Base-by-base conservation (phyloP, 2,888 invertebrate species). In the Penaeus monodon region DNA sequence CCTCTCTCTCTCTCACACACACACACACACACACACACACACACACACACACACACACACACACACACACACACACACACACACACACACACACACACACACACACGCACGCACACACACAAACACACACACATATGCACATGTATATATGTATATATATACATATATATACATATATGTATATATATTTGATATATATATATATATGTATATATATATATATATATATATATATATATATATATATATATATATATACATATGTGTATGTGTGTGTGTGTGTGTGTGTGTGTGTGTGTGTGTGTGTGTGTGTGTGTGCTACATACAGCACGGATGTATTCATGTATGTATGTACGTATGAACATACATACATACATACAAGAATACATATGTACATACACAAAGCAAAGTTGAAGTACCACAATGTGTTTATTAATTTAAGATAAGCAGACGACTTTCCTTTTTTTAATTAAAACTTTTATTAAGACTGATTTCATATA, bases 231-330 rank as follows among this genome's bases (percentile, higher is more conserved):
- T 29, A 27, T 29, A 68, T 29, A 27, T 44, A 79, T 79, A 63
- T 79, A 63, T 79, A 79, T 79, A 79, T 79, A 79, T 79, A 79
- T 79, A 44, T 79, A 79, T 79, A 49, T 79, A 79, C 63, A 49
- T 79, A 79, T 79, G 63, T 79, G 63, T 79, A 79, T 79, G 63
- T 79, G 63, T 79, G 63, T 79, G 27, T 73, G 27, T 8, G 27
- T n/a, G 20, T 73, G 20, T 73, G 20, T 73, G 22, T 73, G 22
- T 73, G 27, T 73, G 22, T 73, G 22, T n/a, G 22, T 73, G 22
- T 73, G 38, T n/a, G 27, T 73, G 24, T 73, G 24, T 73, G 24
- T 73, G 24, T 73, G 24, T 73, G n/a, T n/a, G n/a, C n/a, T n/a
- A n/a, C n/a, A n/a, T n/a, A n/a, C n/a, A n/a, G 22, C 27, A 73